These are phyloP conservation scores for Hydropsyche betteni DNA, from an alignment of 2,888 invertebrate genomes.

Conservation along the genomic window DNA sequence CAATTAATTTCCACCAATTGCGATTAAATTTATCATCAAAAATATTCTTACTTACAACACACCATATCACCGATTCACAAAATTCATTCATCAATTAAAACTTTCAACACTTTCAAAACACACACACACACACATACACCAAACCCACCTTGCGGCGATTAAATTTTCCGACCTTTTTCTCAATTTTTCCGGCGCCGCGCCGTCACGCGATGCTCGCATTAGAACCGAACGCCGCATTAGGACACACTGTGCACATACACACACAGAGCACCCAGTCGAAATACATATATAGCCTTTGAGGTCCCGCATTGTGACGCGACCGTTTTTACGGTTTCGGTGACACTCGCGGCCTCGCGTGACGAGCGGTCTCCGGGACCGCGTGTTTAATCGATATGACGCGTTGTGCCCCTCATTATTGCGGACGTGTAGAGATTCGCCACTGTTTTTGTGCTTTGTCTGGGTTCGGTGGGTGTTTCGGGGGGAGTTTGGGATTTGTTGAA, in stretches of 20 bases:
- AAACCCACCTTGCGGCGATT: too few relatives aligned
- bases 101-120: too few relatives aligned
- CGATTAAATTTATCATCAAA: too few relatives aligned
- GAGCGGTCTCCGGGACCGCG: conserved; percentile 37
- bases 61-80: too few relatives aligned
- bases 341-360: conserved; percentile 46
- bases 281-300: neutral
- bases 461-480: too few relatives aligned
- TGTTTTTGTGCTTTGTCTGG: neutral
- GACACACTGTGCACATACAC: too few relatives aligned
- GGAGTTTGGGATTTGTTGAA: too few relatives aligned
- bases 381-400: conserved; percentile 50
- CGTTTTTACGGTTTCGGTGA: conserved; percentile 39
- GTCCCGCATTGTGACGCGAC: conserved; percentile 37
- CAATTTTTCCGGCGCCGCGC: neutral
- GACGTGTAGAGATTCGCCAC: neutral
- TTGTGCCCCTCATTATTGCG: conserved; percentile 26
- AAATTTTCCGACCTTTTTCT: conserved; percentile 6
- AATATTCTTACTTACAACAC: too few relatives aligned
- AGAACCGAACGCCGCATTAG: conserved; percentile 7
- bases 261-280: too few relatives aligned
- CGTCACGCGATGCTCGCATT: conserved; percentile 13
- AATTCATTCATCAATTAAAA: too few relatives aligned
- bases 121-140: too few relatives aligned
- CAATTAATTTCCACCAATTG: too few relatives aligned